Evolutionary conservation across 2,888 invertebrate genomes (phyloP), one percentile per base, ranked within the genome.

Genomic region (Halocaridina rubra): DNA sequence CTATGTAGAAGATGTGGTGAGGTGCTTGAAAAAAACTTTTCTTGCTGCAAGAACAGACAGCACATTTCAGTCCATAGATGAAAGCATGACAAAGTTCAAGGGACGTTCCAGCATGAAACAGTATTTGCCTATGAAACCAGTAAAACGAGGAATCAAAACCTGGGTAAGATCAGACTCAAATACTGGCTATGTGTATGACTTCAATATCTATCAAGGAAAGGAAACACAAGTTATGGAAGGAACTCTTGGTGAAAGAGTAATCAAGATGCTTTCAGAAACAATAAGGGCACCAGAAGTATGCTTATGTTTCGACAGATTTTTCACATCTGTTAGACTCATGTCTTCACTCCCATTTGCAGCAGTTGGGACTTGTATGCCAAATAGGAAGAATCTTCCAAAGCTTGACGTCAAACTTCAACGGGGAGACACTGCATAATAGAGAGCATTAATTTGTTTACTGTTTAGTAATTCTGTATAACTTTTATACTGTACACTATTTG

Each of bases 21-120:
- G 67, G 30, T 67, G 22, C 67, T 67, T 67, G 22, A 1, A 67
- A 67, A 29, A 67, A 67, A 67, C n/a, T 29, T n/a, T 67, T 30
- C 67, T 67, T 30, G 67, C 67, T 67, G 67, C 0, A 67, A 67
- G 67, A 67, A 67, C 67, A 67, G 67, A 67, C 22, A 67, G 67
- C 67, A 29, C 22, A 27, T 67, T 67, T 67, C 27, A 27, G 53
- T 5, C 53, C 53, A 53, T 53, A 53, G 53, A 53, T 53, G 53
- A 53, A 13, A 53, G 53, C 53, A 67, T 7, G 67, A 67, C 67
- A 10, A 67, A n/a, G n/a, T 10, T 67, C 67, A 67, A 67, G 67
- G 67, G 67, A 67, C 67, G 67, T 67, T 67, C 67, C 67, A n/a
- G 67, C 67, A 27, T 67, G 67, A 67, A 67, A 67, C 67, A 67